Base-by-base conservation (phyloP, 2,797 vertebrate genomes). In the Bovichtus diacanthus region DNA sequence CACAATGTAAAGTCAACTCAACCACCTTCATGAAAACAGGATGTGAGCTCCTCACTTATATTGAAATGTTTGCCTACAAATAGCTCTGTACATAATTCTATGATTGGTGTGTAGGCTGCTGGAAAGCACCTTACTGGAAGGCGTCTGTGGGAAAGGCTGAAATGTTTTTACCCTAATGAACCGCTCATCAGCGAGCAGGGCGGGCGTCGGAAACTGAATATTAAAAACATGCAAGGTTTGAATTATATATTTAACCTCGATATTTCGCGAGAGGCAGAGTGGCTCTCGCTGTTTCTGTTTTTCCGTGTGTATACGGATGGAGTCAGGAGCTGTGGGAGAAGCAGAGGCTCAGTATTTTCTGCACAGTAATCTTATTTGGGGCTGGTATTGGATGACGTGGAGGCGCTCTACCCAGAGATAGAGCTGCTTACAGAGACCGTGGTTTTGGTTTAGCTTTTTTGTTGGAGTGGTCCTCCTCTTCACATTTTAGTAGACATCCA, bases 311-410 rank as follows among this genome's bases (percentile, higher is more conserved):
- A 60, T 47, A 70, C 4, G 3, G 56, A 68, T 29, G 47, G 55
- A 59, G 74, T 0, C 47, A 63, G 56, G 74, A 64, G 80, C 74
- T 54, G 31, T 70, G 63, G 66, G 74, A 75, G 55, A 70, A 80
- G 38, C 77, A 83, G 65, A 81, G 60, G 36, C 44, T 70, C 50
- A 47, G 71, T 84, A 43, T 87, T 87, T 88, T 85, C 70, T 90
- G 78, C 85, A 71, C 64, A 12, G 81, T 91, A 88, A 93, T 91
- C 87, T 86, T 74, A 74, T 91, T 92, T 90, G 51, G 29, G 53
- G 53, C 63, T 68, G 80, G 83, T 87, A 74, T 87, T 84, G 58
- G 60, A 80, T 90, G 88, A 85, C 79, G 8, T 71, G 49, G 43
- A 81, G 68, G 56, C 5, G 3, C 60, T 78, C 70, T 53, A 65